Conservation (phyloP, 1,140 invertebrate species). For the Conus ventricosus region DNA sequence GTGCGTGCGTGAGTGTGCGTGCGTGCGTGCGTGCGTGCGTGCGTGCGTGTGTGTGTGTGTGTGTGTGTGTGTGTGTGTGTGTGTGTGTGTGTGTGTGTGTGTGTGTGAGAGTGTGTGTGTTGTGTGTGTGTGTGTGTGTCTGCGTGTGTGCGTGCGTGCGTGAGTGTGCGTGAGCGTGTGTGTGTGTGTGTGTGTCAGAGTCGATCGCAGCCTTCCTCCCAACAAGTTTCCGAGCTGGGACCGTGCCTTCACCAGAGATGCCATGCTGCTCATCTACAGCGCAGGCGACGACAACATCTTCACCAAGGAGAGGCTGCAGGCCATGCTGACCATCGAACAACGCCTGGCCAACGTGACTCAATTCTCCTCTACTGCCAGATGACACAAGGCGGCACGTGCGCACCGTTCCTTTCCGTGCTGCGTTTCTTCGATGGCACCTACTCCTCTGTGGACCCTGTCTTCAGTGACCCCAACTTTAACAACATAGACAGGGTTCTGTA, state of each 20-base stretch:
- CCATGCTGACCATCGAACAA: conserved; percentile 50
- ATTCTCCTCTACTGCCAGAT: neutral
- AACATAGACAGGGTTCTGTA: conserved; percentile 47
- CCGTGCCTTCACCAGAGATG: neutral
- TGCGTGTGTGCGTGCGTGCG: no score
- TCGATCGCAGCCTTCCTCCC: neutral
- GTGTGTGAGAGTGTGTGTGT: no score
- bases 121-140: no score
- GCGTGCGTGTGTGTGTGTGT: no score
- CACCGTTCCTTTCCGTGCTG: neutral
- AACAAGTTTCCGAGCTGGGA: neutral
- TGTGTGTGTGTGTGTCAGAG: neutral
- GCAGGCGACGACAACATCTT: conserved; percentile 41
- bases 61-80: no score
- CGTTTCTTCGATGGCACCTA: neutral
- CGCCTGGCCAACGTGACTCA: conserved; percentile 4
- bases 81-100: no score
- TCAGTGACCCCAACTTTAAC: conserved; percentile 49
- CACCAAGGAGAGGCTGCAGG: conserved; percentile 36
- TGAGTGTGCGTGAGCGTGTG: no score
- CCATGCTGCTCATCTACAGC: conserved; percentile 37
- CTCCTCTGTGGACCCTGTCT: conserved; percentile 33
- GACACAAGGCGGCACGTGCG: conserved; percentile 23
- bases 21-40: no score
- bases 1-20: no score